These are phyloP conservation scores for Enteromius paludinosus DNA, from an alignment of 2,797 vertebrate genomes.

Conservation along the genomic window DNA sequence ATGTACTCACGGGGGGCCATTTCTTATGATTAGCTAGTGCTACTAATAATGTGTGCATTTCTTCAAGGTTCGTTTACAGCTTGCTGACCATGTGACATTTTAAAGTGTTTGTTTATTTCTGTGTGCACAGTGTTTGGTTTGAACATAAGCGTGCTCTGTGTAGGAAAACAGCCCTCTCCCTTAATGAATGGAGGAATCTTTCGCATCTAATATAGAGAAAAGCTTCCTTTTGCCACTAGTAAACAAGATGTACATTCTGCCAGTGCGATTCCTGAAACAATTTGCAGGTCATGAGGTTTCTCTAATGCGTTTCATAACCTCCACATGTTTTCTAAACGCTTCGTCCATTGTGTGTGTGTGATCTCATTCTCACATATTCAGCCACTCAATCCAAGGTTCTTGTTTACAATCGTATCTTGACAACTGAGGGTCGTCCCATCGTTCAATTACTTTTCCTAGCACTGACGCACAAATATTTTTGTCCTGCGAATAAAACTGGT, in stretches of 20 bases:
- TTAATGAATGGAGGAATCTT: background rate
- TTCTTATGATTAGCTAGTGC: constrained; percentile 13
- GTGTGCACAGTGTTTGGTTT: constrained; percentile 69
- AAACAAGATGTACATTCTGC: constrained; percentile 15
- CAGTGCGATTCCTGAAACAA: background rate
- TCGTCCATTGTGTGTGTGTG: background rate
- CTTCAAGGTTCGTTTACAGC: background rate
- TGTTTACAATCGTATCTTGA: constrained; percentile 2
- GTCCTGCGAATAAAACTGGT: constrained; percentile 37
- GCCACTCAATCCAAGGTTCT: constrained; percentile 19
- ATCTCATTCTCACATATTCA: constrained; percentile 32
- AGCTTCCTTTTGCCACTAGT: constrained; percentile 2
- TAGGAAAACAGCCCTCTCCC: constrained; percentile 40
- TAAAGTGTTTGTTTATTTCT: constrained; percentile 22
- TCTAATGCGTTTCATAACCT: constrained; percentile 9
- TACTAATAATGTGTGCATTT: constrained; percentile 9
- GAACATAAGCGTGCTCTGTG: constrained; percentile 86
- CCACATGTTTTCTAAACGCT: constrained; percentile 20
- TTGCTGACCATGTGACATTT: constrained; percentile 13
- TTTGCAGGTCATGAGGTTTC: background rate
- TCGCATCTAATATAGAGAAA: background rate
- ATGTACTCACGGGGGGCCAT: background rate
- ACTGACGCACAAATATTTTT: constrained; percentile 24
- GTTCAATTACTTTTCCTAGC: background rate
- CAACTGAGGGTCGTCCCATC: background rate